These are phyloP conservation scores for Hesperophylax magnus DNA, from an alignment of 1,140 invertebrate genomes.

Conservation along the genomic window DNA sequence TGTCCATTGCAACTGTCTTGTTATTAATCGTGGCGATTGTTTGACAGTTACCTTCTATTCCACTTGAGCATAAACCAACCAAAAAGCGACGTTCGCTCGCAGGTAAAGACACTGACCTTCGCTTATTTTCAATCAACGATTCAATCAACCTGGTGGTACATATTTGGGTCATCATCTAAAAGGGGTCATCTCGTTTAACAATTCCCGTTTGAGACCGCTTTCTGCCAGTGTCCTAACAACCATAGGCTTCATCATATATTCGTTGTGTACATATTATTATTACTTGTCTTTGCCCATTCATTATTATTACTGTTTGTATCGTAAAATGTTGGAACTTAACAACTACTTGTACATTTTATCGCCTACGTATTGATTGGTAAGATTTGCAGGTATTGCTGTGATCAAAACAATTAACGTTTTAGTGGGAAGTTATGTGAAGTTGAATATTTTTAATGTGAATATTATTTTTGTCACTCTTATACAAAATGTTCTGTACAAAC, in stretches of 20 bases:
- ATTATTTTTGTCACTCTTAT: background rate
- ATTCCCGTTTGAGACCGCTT: background rate
- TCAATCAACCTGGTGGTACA: constrained; percentile 1
- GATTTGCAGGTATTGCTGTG: too few species aligned
- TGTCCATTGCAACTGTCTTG: constrained; percentile 7
- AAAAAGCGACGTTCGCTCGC: constrained; percentile 57
- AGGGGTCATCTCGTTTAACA: constrained; percentile 3
- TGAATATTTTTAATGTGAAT: background rate
- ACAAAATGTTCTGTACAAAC: too few species aligned
- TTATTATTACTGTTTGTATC: too few species aligned
- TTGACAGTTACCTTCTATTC: constrained; percentile 55
- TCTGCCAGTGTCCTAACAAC: too few species aligned
- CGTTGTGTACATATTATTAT: too few species aligned
- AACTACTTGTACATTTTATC: too few species aligned
- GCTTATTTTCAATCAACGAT: constrained; percentile 23
- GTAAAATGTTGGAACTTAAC: too few species aligned
- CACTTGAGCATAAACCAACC: constrained; percentile 52
- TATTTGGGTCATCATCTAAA: background rate
- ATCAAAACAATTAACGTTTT: background rate
- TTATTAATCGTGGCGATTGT: constrained; percentile 54
- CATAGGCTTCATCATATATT: too few species aligned
- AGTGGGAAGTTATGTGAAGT: background rate
- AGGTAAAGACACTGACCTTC: constrained; percentile 49
- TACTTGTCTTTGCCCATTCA: too few species aligned
- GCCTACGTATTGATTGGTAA: too few species aligned